Evolutionary conservation across 2,113 vertebrate genomes (phyloP).

Genomic region (Psittacula cyanocephala): DNA sequence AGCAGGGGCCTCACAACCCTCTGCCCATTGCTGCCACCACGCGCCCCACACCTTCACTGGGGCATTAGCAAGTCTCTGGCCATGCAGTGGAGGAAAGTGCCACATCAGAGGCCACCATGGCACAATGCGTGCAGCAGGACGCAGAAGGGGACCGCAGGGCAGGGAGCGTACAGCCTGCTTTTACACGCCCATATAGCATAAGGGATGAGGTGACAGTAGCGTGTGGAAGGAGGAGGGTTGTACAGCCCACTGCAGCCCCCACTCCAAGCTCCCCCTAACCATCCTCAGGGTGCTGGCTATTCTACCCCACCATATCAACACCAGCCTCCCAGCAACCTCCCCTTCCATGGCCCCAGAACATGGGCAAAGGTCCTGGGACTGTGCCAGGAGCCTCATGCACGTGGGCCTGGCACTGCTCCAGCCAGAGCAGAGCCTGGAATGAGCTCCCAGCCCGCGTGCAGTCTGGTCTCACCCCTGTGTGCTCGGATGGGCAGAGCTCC

Average conservation of each 20-base stretch:
- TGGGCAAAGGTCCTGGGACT: not conserved
- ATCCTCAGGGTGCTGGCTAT: not conserved
- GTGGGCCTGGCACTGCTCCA: not conserved
- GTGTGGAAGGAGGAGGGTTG: not conserved
- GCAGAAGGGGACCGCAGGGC: rapidly evolving
- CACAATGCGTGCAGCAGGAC: not conserved
- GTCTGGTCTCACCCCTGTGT: not conserved
- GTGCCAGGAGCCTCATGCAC: not conserved
- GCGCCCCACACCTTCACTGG: rapidly evolving
- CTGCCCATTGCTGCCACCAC: not conserved
- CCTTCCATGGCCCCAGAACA: not conserved
- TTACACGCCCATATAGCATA: not conserved
- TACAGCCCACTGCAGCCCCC: rapidly evolving
- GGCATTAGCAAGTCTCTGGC: not conserved
- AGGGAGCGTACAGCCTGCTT: not conserved
- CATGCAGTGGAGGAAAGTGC: not conserved
- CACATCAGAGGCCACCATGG: not conserved
- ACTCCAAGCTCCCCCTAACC: rapidly evolving
- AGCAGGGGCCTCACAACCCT: not conserved
- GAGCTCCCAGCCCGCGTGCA: not conserved
- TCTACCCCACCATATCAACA: not conserved
- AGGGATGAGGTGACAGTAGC: not conserved
- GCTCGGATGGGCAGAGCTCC: not conserved
- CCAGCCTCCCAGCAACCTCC: not conserved
- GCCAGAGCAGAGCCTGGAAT: not conserved